Percentiles rank a stretch among this genome's conserved stretches.
phyloP scores from a whole-genome alignment of 2,113 vertebrate genomes.

The pig (Sus scrofa) region T2T-Sscrofa CM000817.6:152023001-152023500 shows the following conservation, averaged over 20 bases:
- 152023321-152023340: not conserved
- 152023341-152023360: not conserved
- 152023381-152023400: not conserved
- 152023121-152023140: slow-evolving; percentile 37
- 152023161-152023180: not conserved
- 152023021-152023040: not conserved
- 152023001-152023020: not conserved
- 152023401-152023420: not conserved
- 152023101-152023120: not conserved
- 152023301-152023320: not conserved
- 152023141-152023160: slow-evolving; percentile 17
- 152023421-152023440: slow-evolving; percentile 2
- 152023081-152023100: not conserved
- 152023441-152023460: not conserved
- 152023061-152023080: not conserved
- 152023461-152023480: slow-evolving; percentile 30
- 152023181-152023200: not conserved
- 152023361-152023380: not conserved
- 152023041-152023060: not conserved
- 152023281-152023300: slow-evolving; percentile 24
- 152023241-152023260: not conserved
- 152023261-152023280: not conserved
- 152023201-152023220: not conserved
- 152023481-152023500: not conserved
- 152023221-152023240: not conserved